Evolutionary conservation across 1,140 invertebrate species (phyloP).

Genomic region (Zaprionus inermis): DNA sequence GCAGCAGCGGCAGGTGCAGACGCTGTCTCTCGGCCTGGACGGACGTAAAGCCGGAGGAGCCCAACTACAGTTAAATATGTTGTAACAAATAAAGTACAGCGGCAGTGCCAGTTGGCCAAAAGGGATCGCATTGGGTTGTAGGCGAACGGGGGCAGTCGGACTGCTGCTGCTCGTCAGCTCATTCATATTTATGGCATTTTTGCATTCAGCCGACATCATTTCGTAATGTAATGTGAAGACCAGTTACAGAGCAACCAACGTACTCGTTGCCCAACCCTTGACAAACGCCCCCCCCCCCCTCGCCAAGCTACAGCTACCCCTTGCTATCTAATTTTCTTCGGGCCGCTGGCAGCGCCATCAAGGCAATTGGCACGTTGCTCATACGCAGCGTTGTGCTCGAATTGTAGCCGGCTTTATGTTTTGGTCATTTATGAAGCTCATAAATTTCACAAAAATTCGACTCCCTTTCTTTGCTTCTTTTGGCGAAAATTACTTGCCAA

Average conservation of each 20-base stretch:
- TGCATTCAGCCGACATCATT: slow-evolving; percentile 80
- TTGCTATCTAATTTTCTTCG: slow-evolving; percentile 9
- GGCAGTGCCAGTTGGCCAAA: slow-evolving; percentile 55
- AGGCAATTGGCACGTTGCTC: slow-evolving; percentile 80
- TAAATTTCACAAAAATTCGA: slow-evolving; percentile 74
- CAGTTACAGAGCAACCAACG: slow-evolving; percentile 51
- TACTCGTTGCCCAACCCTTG: slow-evolving; percentile 7
- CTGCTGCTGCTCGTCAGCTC: slow-evolving; percentile 69
- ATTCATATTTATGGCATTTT: slow-evolving; percentile 83
- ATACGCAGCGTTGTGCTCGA: slow-evolving; percentile 57
- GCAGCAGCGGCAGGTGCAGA: slow-evolving; percentile 25
- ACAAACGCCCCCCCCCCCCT: not conserved
- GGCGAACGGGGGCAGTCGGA: slow-evolving; percentile 31
- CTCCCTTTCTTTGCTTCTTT: slow-evolving; percentile 29
- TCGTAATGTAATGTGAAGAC: slow-evolving; percentile 76
- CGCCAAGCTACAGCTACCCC: not conserved
- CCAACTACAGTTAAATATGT: slow-evolving; percentile 80
- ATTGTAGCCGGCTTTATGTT: slow-evolving; percentile 57
- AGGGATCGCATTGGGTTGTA: slow-evolving; percentile 27
- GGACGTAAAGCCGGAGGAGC: slow-evolving; percentile 22
- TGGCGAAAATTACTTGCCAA: slow-evolving; percentile 68
- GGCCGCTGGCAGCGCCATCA: slow-evolving; percentile 50
- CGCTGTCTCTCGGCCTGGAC: slow-evolving; percentile 2
- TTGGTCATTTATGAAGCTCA: slow-evolving; percentile 80
- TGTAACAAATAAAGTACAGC: slow-evolving; percentile 77